Percentiles rank a stretch among this genome's conserved stretches.
Conservation (phyloP, 2,113 vertebrate species). For the Hystrix brachyura region DNA sequence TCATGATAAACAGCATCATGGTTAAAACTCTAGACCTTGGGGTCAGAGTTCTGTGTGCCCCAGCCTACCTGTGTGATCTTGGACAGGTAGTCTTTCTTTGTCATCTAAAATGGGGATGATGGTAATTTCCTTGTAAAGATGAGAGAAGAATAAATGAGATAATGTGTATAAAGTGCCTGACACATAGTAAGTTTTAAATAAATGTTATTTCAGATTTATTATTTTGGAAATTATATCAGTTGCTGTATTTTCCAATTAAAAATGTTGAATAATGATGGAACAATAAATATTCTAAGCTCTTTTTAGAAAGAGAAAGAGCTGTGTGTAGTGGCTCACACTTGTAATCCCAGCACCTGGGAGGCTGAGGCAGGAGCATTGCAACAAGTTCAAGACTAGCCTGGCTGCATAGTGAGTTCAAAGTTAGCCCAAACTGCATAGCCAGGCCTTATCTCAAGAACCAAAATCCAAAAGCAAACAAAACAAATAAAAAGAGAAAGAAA, state of each 20-base stretch:
- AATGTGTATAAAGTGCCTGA: neutral
- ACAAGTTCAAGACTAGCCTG: neutral
- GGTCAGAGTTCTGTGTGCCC: neutral
- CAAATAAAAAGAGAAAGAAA: neutral
- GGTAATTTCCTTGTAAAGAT: neutral
- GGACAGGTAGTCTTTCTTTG: neutral
- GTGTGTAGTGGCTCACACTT: neutral
- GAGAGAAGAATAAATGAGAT: neutral
- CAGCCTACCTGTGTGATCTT: neutral
- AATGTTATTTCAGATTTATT: conserved; percentile 43
- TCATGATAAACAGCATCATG: neutral
- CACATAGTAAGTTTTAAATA: neutral
- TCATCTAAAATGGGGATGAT: neutral
- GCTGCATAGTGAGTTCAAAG: neutral
- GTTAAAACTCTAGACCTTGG: neutral
- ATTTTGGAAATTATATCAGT: conserved; percentile 43
- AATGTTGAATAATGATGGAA: neutral
- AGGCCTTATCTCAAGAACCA: neutral
- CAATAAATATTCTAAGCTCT: conserved; percentile 23
- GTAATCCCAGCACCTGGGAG: neutral
- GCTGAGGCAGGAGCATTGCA: neutral
- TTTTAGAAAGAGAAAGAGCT: neutral
- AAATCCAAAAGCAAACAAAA: neutral
- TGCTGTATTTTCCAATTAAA: neutral
- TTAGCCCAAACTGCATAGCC: neutral